Base-by-base conservation (phyloP, 2,888 invertebrate genomes). In the Ectemnius continuus region DNA sequence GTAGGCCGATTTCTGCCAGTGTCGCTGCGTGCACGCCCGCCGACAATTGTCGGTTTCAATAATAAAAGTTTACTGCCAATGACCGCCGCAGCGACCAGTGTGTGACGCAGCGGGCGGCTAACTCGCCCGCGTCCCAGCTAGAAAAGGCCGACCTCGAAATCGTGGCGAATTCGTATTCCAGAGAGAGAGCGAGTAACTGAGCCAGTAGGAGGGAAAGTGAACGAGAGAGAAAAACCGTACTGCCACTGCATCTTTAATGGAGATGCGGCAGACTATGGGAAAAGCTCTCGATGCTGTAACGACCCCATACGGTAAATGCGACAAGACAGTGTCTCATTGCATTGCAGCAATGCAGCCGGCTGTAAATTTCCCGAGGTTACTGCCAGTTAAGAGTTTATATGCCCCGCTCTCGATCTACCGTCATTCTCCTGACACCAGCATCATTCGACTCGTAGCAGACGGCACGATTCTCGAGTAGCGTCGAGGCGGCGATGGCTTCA, bases 291-390 rank as follows among this genome's bases (percentile, higher is more conserved):
- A 70, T 57, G 58, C 61, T 60, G 68, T 66, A 73, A 79, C 59
- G 62, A 60, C 48, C 60, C 48, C 66, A 61, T 67, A 20, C 68
- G 73, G 66, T 68, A 79, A 74, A 77, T 73, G 74, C 72, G 79
- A 75, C 75, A 79, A 80, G 76, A 75, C 79, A 79, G 70, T 71
- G 70, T 52, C 64, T 67, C 46, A 57, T 23, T 23, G 48, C 57
- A 52, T 20, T 56, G 46, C 63, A 45, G 26, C 46, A 36, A 58
- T 26, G 59, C 48, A 36, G 28, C 36, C 11, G 58, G 52, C 52
- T 64, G 73, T 80, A 80, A 80, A 79, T 77, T 80, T 65, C 47
- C n/a, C 48, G 56, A 61, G 67, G 62, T 80, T 80, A 79, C 60
- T 63, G 73, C 60, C 66, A 73, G 73, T 79, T 75, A 71, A 75